Percentiles rank a stretch among this genome's conserved stretches.
Evolutionary conservation across 2,797 vertebrate species (phyloP).

Genomic region (Ispidina picta): DNA sequence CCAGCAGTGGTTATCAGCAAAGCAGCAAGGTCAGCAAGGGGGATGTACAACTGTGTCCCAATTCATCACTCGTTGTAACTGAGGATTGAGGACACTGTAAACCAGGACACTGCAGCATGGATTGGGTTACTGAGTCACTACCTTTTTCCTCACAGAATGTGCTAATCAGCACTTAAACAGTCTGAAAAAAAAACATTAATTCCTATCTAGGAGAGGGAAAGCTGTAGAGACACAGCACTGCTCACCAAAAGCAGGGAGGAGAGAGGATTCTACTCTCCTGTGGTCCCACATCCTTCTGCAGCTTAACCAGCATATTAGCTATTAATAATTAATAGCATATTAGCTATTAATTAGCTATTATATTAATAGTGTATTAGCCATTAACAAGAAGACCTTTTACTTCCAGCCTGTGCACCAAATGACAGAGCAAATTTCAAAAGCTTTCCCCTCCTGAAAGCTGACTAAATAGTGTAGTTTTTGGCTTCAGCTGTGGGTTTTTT

Average conservation of each 20-base stretch:
- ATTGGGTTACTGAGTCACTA: background rate
- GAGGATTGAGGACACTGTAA: background rate
- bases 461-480: background rate
- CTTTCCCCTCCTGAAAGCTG: background rate
- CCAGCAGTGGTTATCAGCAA: background rate
- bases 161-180: background rate
- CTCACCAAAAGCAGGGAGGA: background rate
- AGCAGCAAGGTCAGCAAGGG: background rate
- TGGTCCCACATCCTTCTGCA: background rate
- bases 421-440: background rate
- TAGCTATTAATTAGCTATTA: background rate
- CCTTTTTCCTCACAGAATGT: background rate
- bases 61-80: rapidly evolving
- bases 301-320: background rate
- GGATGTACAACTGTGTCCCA: background rate
- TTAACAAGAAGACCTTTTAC: background rate
- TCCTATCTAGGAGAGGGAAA: background rate
- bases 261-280: background rate
- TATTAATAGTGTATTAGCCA: background rate
- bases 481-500: background rate
- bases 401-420: background rate
- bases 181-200: background rate
- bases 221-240: background rate
- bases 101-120: background rate
- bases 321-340: background rate